Base-by-base conservation (phyloP, 2,888 invertebrate genomes). In the Macaria notata region DNA sequence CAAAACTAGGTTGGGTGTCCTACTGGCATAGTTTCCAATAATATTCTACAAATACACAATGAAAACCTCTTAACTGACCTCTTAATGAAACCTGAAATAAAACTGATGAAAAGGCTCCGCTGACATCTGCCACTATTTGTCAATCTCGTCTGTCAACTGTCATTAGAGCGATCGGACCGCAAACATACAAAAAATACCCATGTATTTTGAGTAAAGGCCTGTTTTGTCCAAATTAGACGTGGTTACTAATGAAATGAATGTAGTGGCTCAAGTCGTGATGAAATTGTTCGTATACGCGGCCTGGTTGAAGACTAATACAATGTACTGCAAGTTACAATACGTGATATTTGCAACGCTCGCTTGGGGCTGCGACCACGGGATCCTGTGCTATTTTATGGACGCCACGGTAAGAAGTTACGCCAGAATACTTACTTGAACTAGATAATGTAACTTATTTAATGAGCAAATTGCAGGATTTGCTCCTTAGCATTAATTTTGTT, bases 301-400 rank as follows among this genome's bases (percentile, higher is more conserved):
- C 54, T 64, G 68, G 38, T 56, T 72, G 36, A 75, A 75, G 57
- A 75, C 62, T 56, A 68, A 67, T 56, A 74, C 64, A 33, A 81
- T 84, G 81, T 71, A 71, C 64, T 84, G 80, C 79, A 78, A 81
- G 68, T 68, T 78, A 46, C 43, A 50, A 4, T 77, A 78, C 56
- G 48, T 83, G 9, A 71, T 76, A 3, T 65, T 78, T 39, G 46
- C 80, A 47, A 70, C 73, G 3, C 65, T 83, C 47, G 66, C 69
- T 41, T 59, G 81, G 56, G 76, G 82, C 52, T 74, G 73, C 72
- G 69, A 79, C 51, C 57, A 69, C 43, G 65, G 60, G 49, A 74
- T 73, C 53, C 58, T 76, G 56, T 70, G 64, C 61, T 70, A 75
- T 66, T 74, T 79, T 59, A 74, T 73, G 62, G 75, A 79, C 49